Base-by-base conservation (phyloP, 2,888 invertebrate species). In the Nemurella pictetii region DNA sequence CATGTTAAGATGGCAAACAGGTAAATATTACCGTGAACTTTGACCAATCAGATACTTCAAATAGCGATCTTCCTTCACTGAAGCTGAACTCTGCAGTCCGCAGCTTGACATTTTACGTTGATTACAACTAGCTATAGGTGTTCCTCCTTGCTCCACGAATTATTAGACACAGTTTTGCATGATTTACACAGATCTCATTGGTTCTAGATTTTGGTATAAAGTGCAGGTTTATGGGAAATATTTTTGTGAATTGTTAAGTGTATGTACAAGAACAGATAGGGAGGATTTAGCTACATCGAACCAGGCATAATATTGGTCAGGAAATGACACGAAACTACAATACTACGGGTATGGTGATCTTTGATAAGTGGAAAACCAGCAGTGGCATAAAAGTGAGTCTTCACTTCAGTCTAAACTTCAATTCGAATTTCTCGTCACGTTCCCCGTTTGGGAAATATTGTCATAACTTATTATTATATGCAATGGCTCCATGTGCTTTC, bases 381-480 rank as follows among this genome's bases (percentile, higher is more conserved):
- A 3, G 75, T 27, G 26, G 26, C 75, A 75, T 75, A 25, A 75
- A 25, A 78, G 30, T 15, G 30, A 78, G 78, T 15, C 30, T 30
- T n/a, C 7, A 78, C 78, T 28, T 29, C 20, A 28, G 75, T 75
- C 12, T 55, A 75, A 85, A 83, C 85, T 85, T 73, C 82, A 36
- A 85, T 85, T 78, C 55, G 35, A 83, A 82, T 85, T 85, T 80
- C 85, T 35, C 78, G 83, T 85, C 85, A 85, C 85, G 85, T 85
- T 77, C 75, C 83, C 28, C 77, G 85, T 85, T 78, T 78, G 78
- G 78, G 75, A 84, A 85, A 85, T 85, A 85, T 85, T 85, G 85
- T 82, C 84, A 85, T 85, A 85, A 85, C 85, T 85, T 84, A 84
- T 83, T 78, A 78, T 78, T 78, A 78, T 78, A 78, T 55, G 20